Evolutionary conservation across 2,888 invertebrate genomes (phyloP), one percentile per base, ranked within the genome.

Genomic region (Neoitamus cyanurus): DNA sequence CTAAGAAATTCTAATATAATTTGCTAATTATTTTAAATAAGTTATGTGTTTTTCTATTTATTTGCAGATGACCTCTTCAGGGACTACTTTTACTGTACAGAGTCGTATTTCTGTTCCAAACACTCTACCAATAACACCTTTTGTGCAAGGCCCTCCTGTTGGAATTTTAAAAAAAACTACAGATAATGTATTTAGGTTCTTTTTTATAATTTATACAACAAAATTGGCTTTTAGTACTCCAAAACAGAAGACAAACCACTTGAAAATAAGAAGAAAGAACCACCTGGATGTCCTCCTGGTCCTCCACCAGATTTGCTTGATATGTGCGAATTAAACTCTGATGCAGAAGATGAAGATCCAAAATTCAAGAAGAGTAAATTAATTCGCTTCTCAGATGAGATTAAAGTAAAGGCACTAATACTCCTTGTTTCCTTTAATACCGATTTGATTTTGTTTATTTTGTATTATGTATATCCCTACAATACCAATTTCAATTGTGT

Each of bases 261-360:
- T 36, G 90, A 90, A 0, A 86, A 86, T 0, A 90, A 90, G 69
- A 90, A 90, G 48, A 93, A 93, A 88, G 95, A 95, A 87, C 95
- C 97, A 0, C 96, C 97, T 0, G 97, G 97, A 2, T 97, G 97
- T 6, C 98, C 98, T 0, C 96, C 96, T 0, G 97, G 96, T 0
- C 95, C 96, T 1, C 97, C 97, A 0, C 95, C 96, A 0, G 94
- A 96, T 89, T 92, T 96, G 37, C 92, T 92, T 82, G 94, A 94
- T 86, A 94, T 95, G 88, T 93, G 94, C 20, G 93, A 94, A 83
- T 93, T 94, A 11, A 93, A 93, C 86, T 90, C 90, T 0, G 91
- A 91, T 86, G 90, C 90, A 0, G 91, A 91, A 83, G 89, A 90
- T 31, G 89, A 92, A 7, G 89, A 91, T 4, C 86, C 87, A 28